Evolutionary conservation across 2,113 vertebrate species (phyloP), one percentile per base, ranked within the genome.

Genomic region (Procavia capensis): DNA sequence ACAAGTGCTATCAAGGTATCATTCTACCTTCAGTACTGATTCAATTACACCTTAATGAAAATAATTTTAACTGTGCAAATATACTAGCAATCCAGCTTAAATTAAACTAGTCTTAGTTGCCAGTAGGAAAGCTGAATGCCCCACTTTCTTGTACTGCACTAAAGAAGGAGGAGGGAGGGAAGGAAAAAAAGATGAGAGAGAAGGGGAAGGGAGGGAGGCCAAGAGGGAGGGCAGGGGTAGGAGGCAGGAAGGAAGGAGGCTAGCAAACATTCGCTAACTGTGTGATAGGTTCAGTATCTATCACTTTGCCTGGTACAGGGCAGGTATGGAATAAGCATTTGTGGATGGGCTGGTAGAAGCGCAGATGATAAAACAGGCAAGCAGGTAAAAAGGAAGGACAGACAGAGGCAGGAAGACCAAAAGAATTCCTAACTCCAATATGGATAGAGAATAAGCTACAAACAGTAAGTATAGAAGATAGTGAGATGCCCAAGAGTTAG

Each of bases 1-100:
- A 68, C 36, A 92, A 31, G 20, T 57, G 83, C 75, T 80, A 20
- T 10, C 31, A 84, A 87, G 86, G n/a, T 63, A 68, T 31, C 64
- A 39, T 31, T 86, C 16, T 64, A 9, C 39, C 39, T 85, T 47
- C 24, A 79, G 31, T 13, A 75, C 19, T 63, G 70, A 92, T 84
- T 87, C 50, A 91, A 81, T 36, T 27, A 70, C 10, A 81, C 20
- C 34, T 54, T 66, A 88, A 6, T 79, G 59, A 87, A 59, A 88
- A 90, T 41, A 80, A 84, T 78, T 94, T 88, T 19, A 64, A 78
- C 41, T 63, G 34, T 27, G 25, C 9, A 66, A 36, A 81, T 31
- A 63, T 13, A 11, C 27, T 86, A 27, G 22, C 19, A 68, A 45
- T 68, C 31, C 74, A 86, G 25, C 25, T 70, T 86, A 68, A 82